These are phyloP conservation scores for Hydroisotoma schaefferi DNA, from an alignment of 2,888 invertebrate species.

Conservation along the genomic window DNA sequence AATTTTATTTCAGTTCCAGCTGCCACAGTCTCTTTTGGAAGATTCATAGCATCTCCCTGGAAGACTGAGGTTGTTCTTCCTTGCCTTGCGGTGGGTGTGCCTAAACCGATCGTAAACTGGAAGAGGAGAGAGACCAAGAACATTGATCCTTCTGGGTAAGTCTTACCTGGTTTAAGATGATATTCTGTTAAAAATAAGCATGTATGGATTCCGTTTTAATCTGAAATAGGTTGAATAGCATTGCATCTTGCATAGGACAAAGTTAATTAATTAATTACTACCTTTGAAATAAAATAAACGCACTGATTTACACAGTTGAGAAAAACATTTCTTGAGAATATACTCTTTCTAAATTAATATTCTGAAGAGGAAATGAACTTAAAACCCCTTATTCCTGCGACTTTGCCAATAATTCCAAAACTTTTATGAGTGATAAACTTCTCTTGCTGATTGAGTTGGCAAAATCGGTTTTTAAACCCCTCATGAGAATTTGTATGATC, in stretches of 20 bases:
- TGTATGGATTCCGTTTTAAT: too few species aligned
- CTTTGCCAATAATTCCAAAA: too few species aligned
- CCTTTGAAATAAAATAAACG: neutral
- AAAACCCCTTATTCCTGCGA: too few species aligned
- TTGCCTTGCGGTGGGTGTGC: conserved; percentile 65
- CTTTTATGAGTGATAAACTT: too few species aligned
- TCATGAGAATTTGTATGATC: too few species aligned
- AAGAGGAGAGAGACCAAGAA: conserved; percentile 29
- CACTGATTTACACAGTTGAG: too few species aligned
- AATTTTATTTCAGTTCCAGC: conserved; percentile 57
- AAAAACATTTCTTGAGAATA: too few species aligned
- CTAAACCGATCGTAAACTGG: conserved; percentile 52
- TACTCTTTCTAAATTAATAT: too few species aligned
- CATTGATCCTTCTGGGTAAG: conserved; percentile 39
- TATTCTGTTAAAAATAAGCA: neutral
- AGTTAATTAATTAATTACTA: neutral
- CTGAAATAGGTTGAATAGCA: too few species aligned
- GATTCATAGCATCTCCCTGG: conserved; percentile 64
- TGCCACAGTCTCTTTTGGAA: conserved; percentile 68
- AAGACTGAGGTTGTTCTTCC: conserved; percentile 62
- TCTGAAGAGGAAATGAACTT: too few species aligned
- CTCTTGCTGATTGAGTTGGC: too few species aligned
- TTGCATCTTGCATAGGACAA: neutral
- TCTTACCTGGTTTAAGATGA: neutral
- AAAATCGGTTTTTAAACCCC: too few species aligned